phyloP scores from a whole-genome alignment of 1,140 invertebrate genomes.

The Drosophila triauraria region DNA sequence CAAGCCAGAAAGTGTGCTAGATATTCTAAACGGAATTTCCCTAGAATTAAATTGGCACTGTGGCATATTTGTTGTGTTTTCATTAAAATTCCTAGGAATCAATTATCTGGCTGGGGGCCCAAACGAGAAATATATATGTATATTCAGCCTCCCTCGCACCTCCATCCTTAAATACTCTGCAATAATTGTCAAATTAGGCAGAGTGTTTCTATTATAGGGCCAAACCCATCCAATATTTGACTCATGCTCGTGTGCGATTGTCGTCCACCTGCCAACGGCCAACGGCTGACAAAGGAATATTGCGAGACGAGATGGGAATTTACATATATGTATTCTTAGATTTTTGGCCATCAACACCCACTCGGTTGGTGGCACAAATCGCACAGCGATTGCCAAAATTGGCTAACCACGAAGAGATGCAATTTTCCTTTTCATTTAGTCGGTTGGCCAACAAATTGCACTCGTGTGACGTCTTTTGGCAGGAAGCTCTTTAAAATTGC shows the following conservation, averaged over 20 bases:
- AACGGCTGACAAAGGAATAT: constrained; percentile 44
- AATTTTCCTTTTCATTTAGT: constrained; percentile 56
- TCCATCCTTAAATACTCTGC: constrained; percentile 26
- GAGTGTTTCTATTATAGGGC: constrained; percentile 48
- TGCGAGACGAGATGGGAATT: constrained; percentile 27
- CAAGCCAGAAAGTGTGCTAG: neutral
- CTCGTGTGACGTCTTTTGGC: constrained; percentile 46
- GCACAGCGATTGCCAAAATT: constrained; percentile 37
- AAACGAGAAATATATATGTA: neutral
- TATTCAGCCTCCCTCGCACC: neutral
- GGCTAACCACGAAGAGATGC: constrained; percentile 42
- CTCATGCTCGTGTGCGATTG: constrained; percentile 21
- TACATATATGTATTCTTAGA: neutral
- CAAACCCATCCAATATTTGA: constrained; percentile 25
- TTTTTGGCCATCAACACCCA: constrained; percentile 54
- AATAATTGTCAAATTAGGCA: constrained; percentile 46
- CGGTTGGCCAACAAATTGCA: constrained; percentile 42
- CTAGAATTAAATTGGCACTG: constrained; percentile 20
- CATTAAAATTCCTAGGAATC: constrained; percentile 44
- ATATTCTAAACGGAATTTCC: neutral
- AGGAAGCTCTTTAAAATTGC: constrained; percentile 28
- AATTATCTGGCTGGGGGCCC: constrained; percentile 23
- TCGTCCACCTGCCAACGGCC: constrained; percentile 43
- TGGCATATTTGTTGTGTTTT: constrained; percentile 11
- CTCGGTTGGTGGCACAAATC: constrained; percentile 38